These are phyloP conservation scores for Gari tellinella DNA, from an alignment of 2,888 invertebrate species.

Conservation along the genomic window DNA sequence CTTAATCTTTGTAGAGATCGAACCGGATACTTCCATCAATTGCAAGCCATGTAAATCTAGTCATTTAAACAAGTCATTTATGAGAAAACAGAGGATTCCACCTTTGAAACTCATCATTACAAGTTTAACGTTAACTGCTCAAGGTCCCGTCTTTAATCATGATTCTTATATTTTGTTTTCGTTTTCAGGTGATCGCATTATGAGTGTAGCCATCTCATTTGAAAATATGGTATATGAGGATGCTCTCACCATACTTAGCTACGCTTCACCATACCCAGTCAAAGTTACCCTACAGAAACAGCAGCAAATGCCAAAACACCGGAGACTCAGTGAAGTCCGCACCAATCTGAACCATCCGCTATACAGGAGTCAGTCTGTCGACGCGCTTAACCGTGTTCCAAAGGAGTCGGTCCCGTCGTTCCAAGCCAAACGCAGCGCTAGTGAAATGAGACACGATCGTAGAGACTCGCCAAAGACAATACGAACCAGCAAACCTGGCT, in stretches of 20 bases:
- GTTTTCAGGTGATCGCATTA: slow-evolving; percentile 92
- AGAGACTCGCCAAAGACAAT: slow-evolving; percentile 27
- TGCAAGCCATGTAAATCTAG: too few relatives aligned
- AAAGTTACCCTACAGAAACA: slow-evolving; percentile 90
- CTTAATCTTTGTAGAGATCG: too few relatives aligned
- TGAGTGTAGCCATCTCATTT: slow-evolving; percentile 94
- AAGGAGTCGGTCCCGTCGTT: slow-evolving; percentile 45
- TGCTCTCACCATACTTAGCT: slow-evolving; percentile 94
- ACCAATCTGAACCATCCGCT: slow-evolving; percentile 90
- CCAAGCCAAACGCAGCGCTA: slow-evolving; percentile 70
- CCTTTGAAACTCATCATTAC: too few relatives aligned
- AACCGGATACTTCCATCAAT: too few relatives aligned
- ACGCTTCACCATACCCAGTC: slow-evolving; percentile 92
- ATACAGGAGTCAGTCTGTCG: slow-evolving; percentile 91
- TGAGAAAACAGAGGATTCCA: too few relatives aligned
- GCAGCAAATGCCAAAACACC: slow-evolving; percentile 73
- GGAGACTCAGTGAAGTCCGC: slow-evolving; percentile 75
- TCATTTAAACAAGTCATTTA: too few relatives aligned
- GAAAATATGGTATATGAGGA: slow-evolving; percentile 95
- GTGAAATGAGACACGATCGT: slow-evolving; percentile 66
- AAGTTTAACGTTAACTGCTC: too few relatives aligned
- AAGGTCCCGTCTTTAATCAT: too few relatives aligned
- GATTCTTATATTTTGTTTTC: neutral
- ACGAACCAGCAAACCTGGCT: slow-evolving; percentile 8
- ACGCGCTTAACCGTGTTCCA: slow-evolving; percentile 83